Base-by-base conservation (phyloP, 2,888 invertebrate species). In the Teleogryllus oceanicus region DNA sequence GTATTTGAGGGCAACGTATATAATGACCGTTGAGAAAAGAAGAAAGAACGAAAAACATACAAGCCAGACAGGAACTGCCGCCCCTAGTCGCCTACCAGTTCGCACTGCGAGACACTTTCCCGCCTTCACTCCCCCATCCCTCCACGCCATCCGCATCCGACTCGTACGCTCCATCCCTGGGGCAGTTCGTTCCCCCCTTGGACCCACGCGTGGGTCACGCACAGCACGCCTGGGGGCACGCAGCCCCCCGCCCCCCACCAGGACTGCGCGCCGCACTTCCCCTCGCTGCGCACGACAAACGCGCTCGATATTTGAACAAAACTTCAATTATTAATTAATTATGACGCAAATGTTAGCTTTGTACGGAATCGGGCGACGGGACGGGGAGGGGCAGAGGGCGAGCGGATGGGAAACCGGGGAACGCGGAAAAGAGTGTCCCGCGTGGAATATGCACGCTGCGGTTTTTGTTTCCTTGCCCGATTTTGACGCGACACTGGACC, bases 311-410 rank as follows among this genome's bases (percentile, higher is more conserved):
- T 62, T 62, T 62, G 62, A 62, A 62, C 62, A 62, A 62, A 62
- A 62, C 62, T 62, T 62, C 62, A 62, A 62, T 62, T 62, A 62
- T 62, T 62, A 62, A 62, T 62, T 62, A 62, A 62, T 62, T 62
- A 62, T 62, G n/a, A 62, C 62, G 16, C 62, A 62, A 62, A n/a
- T 62, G 62, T 62, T 62, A n/a, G 16, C 16, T 62, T 62, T 62
- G 16, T 13, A 62, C 4, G 62, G n/a, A n/a, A n/a, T 5, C 13
- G 13, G 1, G 62, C 62, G 62, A 12, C 13, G 62, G 62, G 62
- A 16, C 13, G 18, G 18, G 62, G 62, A 18, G 62, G 51, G 16
- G 16, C 51, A 51, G 11, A 1, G 16, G 51, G 12, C 13, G 18
- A 18, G 62, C 18, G 18, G 62, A 16, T 5, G 62, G 62, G 62